Conservation (phyloP, 2,797 vertebrate species). For the Parambassis ranga region DNA sequence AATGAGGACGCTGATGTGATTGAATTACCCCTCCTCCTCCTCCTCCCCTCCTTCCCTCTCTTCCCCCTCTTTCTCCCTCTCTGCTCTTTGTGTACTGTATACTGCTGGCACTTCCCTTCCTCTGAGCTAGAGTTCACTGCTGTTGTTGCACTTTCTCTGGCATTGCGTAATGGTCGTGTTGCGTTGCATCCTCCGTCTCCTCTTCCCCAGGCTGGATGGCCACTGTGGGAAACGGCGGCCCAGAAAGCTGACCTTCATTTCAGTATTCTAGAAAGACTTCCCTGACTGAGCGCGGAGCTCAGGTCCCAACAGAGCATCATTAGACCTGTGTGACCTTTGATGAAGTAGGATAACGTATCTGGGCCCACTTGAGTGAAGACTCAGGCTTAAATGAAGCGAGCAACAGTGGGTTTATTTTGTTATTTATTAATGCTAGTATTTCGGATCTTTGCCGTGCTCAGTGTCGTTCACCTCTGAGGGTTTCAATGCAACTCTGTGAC, state of each 20-base stretch:
- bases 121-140: conserved; percentile 57
- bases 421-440: conserved; percentile 45
- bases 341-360: conserved; percentile 32
- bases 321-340: conserved; percentile 50
- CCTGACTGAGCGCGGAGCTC: not conserved
- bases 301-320: conserved; percentile 33
- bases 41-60: conserved; percentile 6
- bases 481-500: too few species aligned
- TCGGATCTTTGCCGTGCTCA: conserved; percentile 33
- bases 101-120: conserved; percentile 60
- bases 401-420: conserved; percentile 42
- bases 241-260: conserved; percentile 73
- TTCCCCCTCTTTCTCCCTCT: conserved; percentile 7
- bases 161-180: conserved; percentile 67
- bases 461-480: conserved; percentile 13
- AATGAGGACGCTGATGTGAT: conserved; percentile 70
- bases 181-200: conserved; percentile 48
- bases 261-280: conserved; percentile 50
- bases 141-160: conserved; percentile 69
- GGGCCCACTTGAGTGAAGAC: conserved; percentile 19
- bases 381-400: conserved; percentile 13
- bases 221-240: conserved; percentile 67
- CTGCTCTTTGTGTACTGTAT: conserved; percentile 54
- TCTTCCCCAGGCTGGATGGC: conserved; percentile 59
- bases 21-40: conserved; percentile 57